Evolutionary conservation across 2,888 invertebrate genomes (phyloP).

Genomic region (Griposia aprilina): DNA sequence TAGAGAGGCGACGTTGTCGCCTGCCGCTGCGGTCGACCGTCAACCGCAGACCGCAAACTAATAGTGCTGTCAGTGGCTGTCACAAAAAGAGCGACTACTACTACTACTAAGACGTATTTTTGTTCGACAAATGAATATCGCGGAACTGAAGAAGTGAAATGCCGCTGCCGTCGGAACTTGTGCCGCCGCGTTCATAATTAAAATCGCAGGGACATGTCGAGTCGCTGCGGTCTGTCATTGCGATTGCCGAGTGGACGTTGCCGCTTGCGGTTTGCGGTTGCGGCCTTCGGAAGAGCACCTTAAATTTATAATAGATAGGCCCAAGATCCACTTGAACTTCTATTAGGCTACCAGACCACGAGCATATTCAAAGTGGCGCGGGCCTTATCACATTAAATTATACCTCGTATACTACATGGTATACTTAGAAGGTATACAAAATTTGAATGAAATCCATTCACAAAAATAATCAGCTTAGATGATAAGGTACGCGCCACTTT

Average conservation of each 20-base stretch:
- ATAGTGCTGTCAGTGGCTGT: not conserved
- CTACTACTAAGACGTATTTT: not conserved
- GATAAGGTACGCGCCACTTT: no score
- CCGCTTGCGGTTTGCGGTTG: no score
- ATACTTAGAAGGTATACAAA: no score
- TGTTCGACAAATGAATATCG: not conserved
- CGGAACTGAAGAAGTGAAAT: no score
- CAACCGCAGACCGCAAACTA: not conserved
- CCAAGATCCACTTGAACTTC: not conserved
- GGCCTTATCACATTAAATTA: no score
- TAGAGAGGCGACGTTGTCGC: not conserved
- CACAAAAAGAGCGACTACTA: not conserved
- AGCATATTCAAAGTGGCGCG: not conserved
- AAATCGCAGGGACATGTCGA: not conserved
- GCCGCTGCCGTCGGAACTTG: not conserved
- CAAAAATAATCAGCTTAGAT: no score
- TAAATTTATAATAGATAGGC: not conserved
- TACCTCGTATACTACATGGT: no score
- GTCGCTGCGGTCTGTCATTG: not conserved
- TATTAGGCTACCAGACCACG: not conserved
- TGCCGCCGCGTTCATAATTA: not conserved
- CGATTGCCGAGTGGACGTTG: not conserved
- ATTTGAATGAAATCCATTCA: no score
- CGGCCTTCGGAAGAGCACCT: not conserved
- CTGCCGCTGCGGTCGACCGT: not conserved